Conservation (phyloP, 2,888 invertebrate species). For the Resseliella maxima region DNA sequence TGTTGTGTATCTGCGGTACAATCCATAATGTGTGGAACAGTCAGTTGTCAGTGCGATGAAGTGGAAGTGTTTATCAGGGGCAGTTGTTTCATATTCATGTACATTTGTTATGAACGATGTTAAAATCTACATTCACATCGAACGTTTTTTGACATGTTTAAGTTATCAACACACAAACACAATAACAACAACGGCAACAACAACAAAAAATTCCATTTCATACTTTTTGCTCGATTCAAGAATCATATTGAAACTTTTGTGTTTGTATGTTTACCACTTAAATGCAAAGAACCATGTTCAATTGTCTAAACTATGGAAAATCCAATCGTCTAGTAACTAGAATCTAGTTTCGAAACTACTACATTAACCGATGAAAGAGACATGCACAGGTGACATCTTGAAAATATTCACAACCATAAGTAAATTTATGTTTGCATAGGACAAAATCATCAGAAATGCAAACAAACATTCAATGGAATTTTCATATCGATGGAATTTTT, state of each 20-base stretch:
- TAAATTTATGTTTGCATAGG: background rate
- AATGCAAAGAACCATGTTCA: background rate
- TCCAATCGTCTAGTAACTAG: too few species aligned
- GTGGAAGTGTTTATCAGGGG: background rate
- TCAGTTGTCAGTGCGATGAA: background rate
- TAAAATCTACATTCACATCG: background rate
- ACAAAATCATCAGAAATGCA: background rate
- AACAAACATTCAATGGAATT: background rate
- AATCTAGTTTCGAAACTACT: too few species aligned
- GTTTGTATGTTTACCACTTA: background rate
- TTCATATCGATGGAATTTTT: background rate
- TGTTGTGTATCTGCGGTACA: constrained; percentile 4
- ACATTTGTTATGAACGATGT: too few species aligned
- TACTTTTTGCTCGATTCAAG: too few species aligned
- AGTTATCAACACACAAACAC: background rate
- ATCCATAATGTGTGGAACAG: too few species aligned
- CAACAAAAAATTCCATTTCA: too few species aligned
- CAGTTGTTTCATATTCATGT: background rate
- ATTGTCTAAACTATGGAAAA: too few species aligned
- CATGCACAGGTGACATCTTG: background rate
- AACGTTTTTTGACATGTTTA: constrained; percentile 28
- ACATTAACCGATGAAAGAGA: background rate
- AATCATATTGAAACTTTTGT: too few species aligned
- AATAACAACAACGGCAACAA: too few species aligned
- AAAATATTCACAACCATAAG: background rate